Conservation (phyloP, 2,113 vertebrate species). For the Dicrurus megarhynchus region DNA sequence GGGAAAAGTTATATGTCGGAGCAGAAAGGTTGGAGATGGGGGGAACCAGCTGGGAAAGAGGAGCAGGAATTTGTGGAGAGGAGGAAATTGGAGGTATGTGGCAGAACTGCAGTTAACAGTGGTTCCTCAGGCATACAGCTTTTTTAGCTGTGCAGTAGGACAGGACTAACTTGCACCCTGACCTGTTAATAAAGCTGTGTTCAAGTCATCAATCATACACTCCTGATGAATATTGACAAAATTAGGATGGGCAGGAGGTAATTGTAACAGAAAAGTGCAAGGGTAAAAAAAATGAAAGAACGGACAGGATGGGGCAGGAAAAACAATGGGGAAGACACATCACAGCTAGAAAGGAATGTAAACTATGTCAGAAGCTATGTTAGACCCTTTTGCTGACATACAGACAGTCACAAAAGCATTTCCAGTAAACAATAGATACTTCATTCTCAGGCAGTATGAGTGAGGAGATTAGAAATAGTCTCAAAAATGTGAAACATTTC, state of each 20-base stretch:
- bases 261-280: not conserved
- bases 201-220: not conserved
- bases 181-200: not conserved
- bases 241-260: not conserved
- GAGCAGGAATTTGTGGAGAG: not conserved
- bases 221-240: not conserved
- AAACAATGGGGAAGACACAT: slow-evolving; percentile 7
- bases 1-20: not conserved
- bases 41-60: not conserved
- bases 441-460: not conserved
- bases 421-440: slow-evolving; percentile 41
- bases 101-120: not conserved
- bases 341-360: slow-evolving; percentile 22
- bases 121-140: not conserved
- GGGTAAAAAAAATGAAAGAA: not conserved
- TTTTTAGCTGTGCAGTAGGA: not conserved
- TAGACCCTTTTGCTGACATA: not conserved
- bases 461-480: slow-evolving; percentile 32
- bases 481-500: slow-evolving; percentile 55
- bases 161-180: not conserved
- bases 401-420: slow-evolving; percentile 18
- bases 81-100: not conserved
- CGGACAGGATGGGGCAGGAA: not conserved
- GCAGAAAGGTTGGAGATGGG: not conserved
- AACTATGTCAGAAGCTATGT: slow-evolving; percentile 27